Percentiles rank a stretch among this genome's conserved stretches.
Evolutionary conservation across 2,113 vertebrate species (phyloP).

Genomic region (Ammospiza nelsoni): DNA sequence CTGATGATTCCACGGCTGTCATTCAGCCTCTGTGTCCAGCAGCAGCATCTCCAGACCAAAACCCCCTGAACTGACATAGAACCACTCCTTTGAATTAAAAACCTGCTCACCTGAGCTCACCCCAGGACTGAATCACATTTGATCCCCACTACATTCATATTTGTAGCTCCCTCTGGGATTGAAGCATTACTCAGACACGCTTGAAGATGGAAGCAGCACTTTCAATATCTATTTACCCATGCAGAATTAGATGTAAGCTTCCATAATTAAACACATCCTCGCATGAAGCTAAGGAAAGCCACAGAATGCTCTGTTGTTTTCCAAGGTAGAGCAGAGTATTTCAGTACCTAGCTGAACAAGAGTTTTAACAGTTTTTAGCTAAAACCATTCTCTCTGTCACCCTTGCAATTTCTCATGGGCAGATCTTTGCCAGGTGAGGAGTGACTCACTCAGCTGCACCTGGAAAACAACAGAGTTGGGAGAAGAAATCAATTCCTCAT

Average conservation of each 20-base stretch:
- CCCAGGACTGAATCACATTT: background rate
- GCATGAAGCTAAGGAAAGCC: background rate
- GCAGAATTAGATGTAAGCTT: background rate
- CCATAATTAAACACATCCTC: background rate
- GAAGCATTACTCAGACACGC: background rate
- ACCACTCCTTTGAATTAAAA: background rate
- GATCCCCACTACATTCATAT: background rate
- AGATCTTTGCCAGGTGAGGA: background rate
- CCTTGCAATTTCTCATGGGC: background rate
- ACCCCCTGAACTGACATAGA: accelerated
- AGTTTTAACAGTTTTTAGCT: background rate
- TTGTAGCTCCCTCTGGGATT: background rate
- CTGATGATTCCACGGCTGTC: background rate
- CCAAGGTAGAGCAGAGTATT: background rate
- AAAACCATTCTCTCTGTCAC: background rate
- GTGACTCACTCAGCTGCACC: background rate
- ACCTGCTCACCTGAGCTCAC: background rate
- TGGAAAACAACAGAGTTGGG: background rate
- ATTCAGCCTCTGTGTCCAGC: background rate
- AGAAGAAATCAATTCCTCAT: background rate
- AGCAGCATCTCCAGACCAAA: background rate
- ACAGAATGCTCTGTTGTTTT: background rate
- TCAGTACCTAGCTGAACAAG: background rate
- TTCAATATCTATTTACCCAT: background rate
- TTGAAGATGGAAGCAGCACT: background rate